Conservation (phyloP, 2,797 vertebrate species). For the Pseudochirops corinnae region DNA sequence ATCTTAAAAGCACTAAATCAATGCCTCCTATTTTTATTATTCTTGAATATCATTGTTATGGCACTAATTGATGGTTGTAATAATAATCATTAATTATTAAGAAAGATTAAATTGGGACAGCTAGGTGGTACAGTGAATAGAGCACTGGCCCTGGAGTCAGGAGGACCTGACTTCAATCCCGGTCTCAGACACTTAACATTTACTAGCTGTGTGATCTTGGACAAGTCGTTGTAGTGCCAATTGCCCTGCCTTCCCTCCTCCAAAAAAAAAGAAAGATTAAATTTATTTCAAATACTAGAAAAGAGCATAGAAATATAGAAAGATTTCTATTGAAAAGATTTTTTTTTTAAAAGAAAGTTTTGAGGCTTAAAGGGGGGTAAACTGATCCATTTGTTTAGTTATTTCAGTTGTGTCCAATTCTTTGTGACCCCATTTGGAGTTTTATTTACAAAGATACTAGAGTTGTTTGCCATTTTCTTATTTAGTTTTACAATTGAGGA, state of each 20-base stretch:
- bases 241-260: too few species aligned
- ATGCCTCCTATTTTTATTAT: not conserved
- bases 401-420: not conserved
- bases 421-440: too few species aligned
- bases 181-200: too few species aligned
- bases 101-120: too few species aligned
- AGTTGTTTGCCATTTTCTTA: too few species aligned
- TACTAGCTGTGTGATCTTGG: too few species aligned
- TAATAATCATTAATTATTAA: not conserved
- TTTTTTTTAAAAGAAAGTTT: not conserved
- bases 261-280: not conserved
- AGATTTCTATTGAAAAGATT: not conserved
- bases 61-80: not conserved
- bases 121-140: too few species aligned
- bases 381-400: not conserved
- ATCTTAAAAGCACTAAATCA: not conserved
- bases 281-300: not conserved
- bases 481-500: not conserved
- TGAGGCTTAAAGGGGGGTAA: not conserved
- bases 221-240: too few species aligned
- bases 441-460: too few species aligned
- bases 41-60: not conserved
- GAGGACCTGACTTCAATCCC: too few species aligned
- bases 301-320: not conserved
- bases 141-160: too few species aligned